Evolutionary conservation across 2,888 invertebrate species (phyloP), one percentile per base, ranked within the genome.

Genomic region (Rhorus exstirpatorius): DNA sequence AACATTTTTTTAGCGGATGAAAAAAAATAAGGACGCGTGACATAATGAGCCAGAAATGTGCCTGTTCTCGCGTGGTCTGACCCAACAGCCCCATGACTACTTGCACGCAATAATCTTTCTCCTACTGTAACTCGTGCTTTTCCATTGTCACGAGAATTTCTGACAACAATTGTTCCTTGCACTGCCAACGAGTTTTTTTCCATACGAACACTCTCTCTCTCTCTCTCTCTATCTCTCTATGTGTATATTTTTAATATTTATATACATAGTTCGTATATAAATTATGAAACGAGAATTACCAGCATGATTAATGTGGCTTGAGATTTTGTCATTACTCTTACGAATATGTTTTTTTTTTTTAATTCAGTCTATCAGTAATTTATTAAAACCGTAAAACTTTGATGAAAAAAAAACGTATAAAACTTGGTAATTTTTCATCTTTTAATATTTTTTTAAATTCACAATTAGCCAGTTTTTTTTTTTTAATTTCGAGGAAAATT

Each of bases 61-160:
- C 21, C 44, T 31, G 14, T 12, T 60, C 17, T 21, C 17, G 2
- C 0, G 26, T 14, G 14, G 83, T 75, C 83, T 83, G 83, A 81
- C 83, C 68, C 51, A 83, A 83, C 58, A 71, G 67, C 60, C 65
- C 7, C 46, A 53, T 58, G 4, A 81, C 81, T 78, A 83, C 83
- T 83, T 81, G 72, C 72, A 3, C 51, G 60, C 55, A n/a, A 49
- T 58, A n/a, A 61, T 44, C 14, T 49, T 53, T 49, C 51, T 14
- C 21, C 60, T 35, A 51, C 51, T 77, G 21, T 4, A 10, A 38
- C 35, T 76, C 26, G 38, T 4, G 14, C 38, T 31, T 68, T 38
- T 49, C 24, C 38, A 49, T 24, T 31, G 19, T 49, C 31, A 6
- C 12, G 12, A 14, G 21, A 67, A 67, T 67, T 67, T 24, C 31